Percentiles rank a stretch among this genome's conserved stretches.
phyloP scores from a whole-genome alignment of 2,113 vertebrate species.

The Notarius lentiginosus region DNA sequence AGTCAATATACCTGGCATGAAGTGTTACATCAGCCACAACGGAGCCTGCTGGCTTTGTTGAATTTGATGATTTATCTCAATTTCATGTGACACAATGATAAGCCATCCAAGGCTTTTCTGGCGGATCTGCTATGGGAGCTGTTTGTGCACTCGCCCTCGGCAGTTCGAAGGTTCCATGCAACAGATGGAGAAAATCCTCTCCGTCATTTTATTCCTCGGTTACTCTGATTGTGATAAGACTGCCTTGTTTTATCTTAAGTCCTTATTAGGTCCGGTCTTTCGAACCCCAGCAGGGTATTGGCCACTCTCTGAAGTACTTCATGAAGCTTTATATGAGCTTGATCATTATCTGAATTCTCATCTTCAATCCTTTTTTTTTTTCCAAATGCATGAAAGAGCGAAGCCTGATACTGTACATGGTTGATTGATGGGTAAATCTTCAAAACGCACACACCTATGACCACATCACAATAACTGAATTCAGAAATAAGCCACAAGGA shows the following conservation, averaged over 20 bases:
- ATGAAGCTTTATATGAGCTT: conserved; percentile 23
- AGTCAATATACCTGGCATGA: conserved; percentile 39
- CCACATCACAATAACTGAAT: not conserved
- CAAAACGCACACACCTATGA: not conserved
- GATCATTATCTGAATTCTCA: conserved; percentile 14
- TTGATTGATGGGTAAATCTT: not conserved
- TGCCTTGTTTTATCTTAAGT: conserved; percentile 70
- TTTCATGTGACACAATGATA: conserved; percentile 29
- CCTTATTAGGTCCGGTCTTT: conserved; percentile 63
- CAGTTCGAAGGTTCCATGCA: conserved; percentile 47
- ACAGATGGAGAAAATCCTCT: conserved; percentile 64
- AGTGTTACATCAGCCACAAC: not conserved
- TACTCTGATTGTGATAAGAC: conserved; percentile 71
- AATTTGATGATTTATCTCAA: conserved; percentile 45
- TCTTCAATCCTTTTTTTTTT: not conserved
- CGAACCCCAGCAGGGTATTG: conserved; percentile 52
- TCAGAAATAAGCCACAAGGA: not conserved
- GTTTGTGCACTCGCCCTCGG: conserved; percentile 27
- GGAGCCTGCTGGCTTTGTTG: conserved; percentile 17
- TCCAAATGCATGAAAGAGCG: not conserved
- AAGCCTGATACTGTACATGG: not conserved
- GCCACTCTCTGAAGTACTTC: conserved; percentile 15
- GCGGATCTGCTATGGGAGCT: conserved; percentile 28
- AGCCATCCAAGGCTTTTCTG: conserved; percentile 13
- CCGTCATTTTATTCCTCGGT: conserved; percentile 63